phyloP scores from a whole-genome alignment of 2,888 invertebrate genomes.

The Dolomedes plantarius region DNA sequence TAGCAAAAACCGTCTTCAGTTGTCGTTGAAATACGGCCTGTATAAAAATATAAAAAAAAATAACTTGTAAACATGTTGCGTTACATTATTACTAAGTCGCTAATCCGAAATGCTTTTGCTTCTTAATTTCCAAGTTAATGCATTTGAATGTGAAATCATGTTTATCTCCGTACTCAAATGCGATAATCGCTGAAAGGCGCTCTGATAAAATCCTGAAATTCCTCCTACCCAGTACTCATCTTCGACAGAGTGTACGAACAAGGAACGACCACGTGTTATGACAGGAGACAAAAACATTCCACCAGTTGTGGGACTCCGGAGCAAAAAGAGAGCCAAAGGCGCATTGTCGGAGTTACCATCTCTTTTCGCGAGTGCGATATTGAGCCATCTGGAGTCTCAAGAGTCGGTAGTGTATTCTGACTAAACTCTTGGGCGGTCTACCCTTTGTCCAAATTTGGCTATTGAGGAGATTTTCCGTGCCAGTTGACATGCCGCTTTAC shows the following conservation, averaged over 20 bases:
- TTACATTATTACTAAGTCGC: not conserved
- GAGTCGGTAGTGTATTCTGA: constrained; percentile 10
- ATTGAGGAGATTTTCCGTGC: constrained; percentile 69
- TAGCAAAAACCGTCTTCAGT: too few relatives aligned
- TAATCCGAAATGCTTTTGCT: not conserved
- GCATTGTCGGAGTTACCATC: constrained; percentile 35
- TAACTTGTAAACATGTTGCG: not conserved
- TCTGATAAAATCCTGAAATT: constrained; percentile 12
- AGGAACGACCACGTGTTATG: constrained; percentile 52
- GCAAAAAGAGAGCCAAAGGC: not conserved
- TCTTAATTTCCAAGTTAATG: not conserved
- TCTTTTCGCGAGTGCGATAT: constrained; percentile 45
- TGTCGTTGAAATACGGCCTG: too few relatives aligned
- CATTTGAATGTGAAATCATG: not conserved
- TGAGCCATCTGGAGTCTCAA: constrained; percentile 52
- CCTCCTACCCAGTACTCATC: not conserved
- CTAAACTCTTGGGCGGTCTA: constrained; percentile 49
- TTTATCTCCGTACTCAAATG: not conserved
- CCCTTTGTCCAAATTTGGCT: constrained; percentile 55
- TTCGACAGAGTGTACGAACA: not conserved
- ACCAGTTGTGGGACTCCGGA: not conserved
- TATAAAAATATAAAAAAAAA: too few relatives aligned
- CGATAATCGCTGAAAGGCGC: not conserved
- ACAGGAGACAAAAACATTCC: constrained; percentile 66
- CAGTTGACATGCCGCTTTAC: constrained; percentile 57